Conservation (phyloP, 2,888 invertebrate genomes). For the Sinelater perroti region DNA sequence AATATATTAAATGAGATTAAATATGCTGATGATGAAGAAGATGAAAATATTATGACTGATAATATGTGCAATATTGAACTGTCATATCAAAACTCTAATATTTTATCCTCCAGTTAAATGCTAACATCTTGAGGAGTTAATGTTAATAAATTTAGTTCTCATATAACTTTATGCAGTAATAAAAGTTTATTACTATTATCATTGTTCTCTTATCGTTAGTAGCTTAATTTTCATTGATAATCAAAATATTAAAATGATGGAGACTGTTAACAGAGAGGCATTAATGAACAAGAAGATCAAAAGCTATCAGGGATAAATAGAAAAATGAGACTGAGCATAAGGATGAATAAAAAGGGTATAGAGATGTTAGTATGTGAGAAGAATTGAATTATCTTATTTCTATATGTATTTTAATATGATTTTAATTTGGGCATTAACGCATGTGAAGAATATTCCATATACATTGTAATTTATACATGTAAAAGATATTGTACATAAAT, state of each 20-base stretch:
- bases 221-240: conserved; percentile 20
- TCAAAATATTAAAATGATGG: conserved; percentile 18
- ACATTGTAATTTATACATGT: conserved; percentile 4
- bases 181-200: conserved; percentile 14
- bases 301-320: no score
- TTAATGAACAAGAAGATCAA: conserved; percentile 7
- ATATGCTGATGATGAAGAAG: conserved; percentile 76
- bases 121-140: no score
- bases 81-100: conserved; percentile 59
- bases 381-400: no score
- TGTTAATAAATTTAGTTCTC: no score
- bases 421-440: no score
- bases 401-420: no score
- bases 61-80: conserved; percentile 57
- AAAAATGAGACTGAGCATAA: no score
- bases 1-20: conserved; percentile 72
- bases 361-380: no score
- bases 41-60: conserved; percentile 57
- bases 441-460: conserved; percentile 2
- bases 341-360: no score
- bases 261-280: conserved; percentile 25
- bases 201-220: conserved; percentile 13
- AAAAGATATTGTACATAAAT: conserved; percentile 10
- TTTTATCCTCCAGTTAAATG: conserved; percentile 57
- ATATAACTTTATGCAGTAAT: no score